Conservation (phyloP, 2,113 vertebrate species). For the Alectura lathami region DNA sequence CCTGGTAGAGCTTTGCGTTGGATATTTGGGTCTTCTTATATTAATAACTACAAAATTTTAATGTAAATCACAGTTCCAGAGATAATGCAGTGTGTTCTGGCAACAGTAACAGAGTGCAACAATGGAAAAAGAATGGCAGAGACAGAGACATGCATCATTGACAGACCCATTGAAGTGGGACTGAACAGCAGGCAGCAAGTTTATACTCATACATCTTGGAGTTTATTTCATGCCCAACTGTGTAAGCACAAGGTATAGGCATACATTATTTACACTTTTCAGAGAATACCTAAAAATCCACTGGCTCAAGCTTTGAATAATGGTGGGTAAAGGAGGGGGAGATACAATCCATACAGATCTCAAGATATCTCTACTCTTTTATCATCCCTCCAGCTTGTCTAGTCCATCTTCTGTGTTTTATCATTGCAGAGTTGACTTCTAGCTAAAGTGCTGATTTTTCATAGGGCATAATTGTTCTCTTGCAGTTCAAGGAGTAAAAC, state of each 20-base stretch:
- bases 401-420: not conserved
- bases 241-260: not conserved
- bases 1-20: not conserved
- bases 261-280: conserved; percentile 4
- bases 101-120: not conserved
- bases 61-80: not conserved
- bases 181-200: conserved; percentile 24
- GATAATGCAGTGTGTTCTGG: rapidly evolving
- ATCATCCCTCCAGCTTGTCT: not conserved
- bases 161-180: not conserved
- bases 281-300: not conserved
- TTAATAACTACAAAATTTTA: not conserved
- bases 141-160: not conserved
- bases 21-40: not conserved
- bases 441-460: not conserved
- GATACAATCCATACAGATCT: rapidly evolving
- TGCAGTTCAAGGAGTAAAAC: not conserved
- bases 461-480: not conserved
- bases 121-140: not conserved
- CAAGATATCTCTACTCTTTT: not conserved
- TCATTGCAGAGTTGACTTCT: not conserved
- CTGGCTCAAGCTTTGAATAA: not conserved
- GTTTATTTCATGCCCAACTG: conserved; percentile 13
- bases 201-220: conserved; percentile 18
- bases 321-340: not conserved